These are phyloP conservation scores for Emberiza fucata DNA, from an alignment of 2,113 vertebrate species.

Conservation along the genomic window DNA sequence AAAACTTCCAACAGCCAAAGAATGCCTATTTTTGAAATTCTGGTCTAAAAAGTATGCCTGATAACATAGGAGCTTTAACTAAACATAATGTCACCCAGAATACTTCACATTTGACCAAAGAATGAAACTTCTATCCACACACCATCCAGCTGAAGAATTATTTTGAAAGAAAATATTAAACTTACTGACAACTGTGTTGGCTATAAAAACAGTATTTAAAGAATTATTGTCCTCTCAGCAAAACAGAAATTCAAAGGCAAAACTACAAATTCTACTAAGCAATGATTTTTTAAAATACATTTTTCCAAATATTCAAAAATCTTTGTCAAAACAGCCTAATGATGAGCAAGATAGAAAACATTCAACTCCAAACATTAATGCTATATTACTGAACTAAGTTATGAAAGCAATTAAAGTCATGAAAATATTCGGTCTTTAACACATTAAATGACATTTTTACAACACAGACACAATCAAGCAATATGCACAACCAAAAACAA, in stretches of 20 bases:
- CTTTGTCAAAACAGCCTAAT: neutral
- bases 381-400: neutral
- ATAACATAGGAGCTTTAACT: neutral
- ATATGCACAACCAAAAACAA: neutral
- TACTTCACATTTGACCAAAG: neutral
- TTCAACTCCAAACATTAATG: neutral
- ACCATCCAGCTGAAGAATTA: neutral
- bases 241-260: conserved; percentile 18
- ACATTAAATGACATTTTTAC: conserved; percentile 14
- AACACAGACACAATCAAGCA: neutral
- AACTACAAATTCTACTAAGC: conserved; percentile 1
- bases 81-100: neutral
- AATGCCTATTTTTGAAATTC: neutral
- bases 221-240: neutral
- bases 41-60: neutral
- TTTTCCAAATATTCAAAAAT: conserved; percentile 6
- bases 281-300: neutral
- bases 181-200: conserved; percentile 14
- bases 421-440: neutral
- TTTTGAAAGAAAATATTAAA: conserved; percentile 27
- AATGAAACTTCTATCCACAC: neutral
- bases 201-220: conserved; percentile 23
- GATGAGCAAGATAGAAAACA: neutral
- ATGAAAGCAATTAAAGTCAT: neutral
- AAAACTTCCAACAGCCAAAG: neutral